phyloP scores from a whole-genome alignment of 2,113 vertebrate species.

The Atlantisia rogersi region DNA sequence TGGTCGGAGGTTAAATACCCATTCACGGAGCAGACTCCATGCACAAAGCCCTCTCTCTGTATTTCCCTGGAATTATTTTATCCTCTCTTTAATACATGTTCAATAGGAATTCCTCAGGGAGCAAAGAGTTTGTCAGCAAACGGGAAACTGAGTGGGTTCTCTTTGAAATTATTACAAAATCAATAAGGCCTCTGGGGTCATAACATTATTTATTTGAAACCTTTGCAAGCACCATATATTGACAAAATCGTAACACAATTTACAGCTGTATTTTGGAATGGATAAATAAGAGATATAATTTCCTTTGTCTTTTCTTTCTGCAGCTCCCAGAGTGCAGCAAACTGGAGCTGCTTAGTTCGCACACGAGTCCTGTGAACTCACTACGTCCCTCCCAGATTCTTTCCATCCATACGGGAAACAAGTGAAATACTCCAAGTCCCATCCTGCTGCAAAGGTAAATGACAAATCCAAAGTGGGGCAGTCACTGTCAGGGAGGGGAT shows the following conservation, averaged over 20 bases:
- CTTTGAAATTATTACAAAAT: constrained; percentile 74
- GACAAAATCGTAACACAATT: constrained; percentile 54
- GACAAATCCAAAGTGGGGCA: background rate
- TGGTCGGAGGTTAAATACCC: constrained; percentile 78
- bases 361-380: background rate
- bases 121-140: constrained; percentile 62
- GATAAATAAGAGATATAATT: background rate
- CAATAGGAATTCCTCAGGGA: constrained; percentile 54
- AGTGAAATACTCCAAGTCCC: background rate
- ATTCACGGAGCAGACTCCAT: constrained; percentile 25
- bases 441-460: background rate
- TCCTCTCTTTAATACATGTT: constrained; percentile 32
- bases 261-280: background rate
- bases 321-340: background rate
- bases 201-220: constrained; percentile 63
- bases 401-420: accelerated
- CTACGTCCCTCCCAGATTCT: background rate
- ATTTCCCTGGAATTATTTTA: constrained; percentile 55
- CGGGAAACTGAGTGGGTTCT: constrained; percentile 54
- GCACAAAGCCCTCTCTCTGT: constrained; percentile 22
- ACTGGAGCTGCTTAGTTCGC: background rate
- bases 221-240: constrained; percentile 18
- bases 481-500: background rate
- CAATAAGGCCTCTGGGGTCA: constrained; percentile 51
- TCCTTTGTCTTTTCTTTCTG: constrained; percentile 9